Base-by-base conservation (phyloP, 2,888 invertebrate genomes). In the Therioaphis trifolii region DNA sequence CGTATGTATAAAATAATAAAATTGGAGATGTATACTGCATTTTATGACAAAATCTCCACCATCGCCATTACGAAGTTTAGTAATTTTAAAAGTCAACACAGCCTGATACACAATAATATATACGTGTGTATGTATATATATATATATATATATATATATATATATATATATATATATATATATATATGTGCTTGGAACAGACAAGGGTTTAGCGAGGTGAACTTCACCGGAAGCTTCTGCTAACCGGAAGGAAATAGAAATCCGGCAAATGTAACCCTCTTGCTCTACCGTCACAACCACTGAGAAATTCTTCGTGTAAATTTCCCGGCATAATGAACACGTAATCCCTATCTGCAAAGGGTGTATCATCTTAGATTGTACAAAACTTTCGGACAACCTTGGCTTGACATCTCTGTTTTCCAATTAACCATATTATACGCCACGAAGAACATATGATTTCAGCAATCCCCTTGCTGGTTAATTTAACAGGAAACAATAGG, bases 191-290 rank as follows among this genome's bases (percentile, higher is more conserved):
- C 43, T 58, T 24, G 52, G n/a, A 68, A 21, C 78, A 69, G 78
- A 79, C 78, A 43, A 78, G 78, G 78, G 78, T 55, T 79, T 61
- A 72, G 71, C 29, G 61, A 80, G 61, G 80, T 80, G 69, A 79
- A 79, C 79, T 79, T 80, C 61, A 24, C 80, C 58, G 80, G 61
- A 80, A 80, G 78, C 40, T 71, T 29, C 79, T 27, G 58, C 58
- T 35, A 61, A 80, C 80, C 71, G 61, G 71, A 80, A 79, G 80
- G 61, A 80, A 58, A 71, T 71, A 71, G 79, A 79, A 79, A 79
- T 78, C 79, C 69, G n/a, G 27, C 46, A 43, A 79, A 71, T 58
- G 58, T 29, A 66, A 24, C 66, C 66, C 63, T 40, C 35, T 40
- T 2, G 21, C 14, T 7, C 40, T 43, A 29, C 29, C 27, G 9